Evolutionary conservation across 2,113 vertebrate genomes (phyloP).

Genomic region (Bettongia penicillata): DNA sequence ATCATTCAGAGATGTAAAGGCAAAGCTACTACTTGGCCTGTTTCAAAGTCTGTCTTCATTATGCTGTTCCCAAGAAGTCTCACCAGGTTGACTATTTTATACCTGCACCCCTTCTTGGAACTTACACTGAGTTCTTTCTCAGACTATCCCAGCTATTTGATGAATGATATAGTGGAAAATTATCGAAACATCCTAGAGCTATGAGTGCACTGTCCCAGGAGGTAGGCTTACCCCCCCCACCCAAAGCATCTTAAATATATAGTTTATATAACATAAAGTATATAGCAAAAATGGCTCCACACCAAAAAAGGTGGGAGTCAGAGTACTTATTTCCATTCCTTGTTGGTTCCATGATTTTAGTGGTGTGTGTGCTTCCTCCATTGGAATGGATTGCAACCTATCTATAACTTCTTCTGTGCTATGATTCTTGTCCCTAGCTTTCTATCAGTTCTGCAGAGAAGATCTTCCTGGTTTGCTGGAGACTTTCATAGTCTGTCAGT

Average conservation of each 20-base stretch:
- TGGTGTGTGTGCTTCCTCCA: neutral
- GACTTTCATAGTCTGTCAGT: neutral
- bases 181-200: neutral
- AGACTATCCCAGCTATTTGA: neutral
- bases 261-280: neutral
- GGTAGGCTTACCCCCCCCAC: neutral
- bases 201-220: neutral
- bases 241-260: neutral
- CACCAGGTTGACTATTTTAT: neutral
- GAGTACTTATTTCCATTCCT: neutral
- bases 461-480: neutral
- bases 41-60: neutral
- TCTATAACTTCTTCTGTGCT: neutral
- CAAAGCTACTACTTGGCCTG: neutral
- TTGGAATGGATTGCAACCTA: neutral
- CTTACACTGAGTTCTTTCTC: neutral
- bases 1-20: neutral
- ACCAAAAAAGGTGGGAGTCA: neutral
- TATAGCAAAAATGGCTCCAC: neutral
- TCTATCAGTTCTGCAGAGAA: neutral
- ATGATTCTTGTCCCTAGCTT: neutral
- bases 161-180: neutral
- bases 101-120: neutral
- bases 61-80: neutral
- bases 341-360: neutral